These are phyloP conservation scores for Rhinophrynus dorsalis DNA, from an alignment of 2,797 vertebrate genomes.

Conservation along the genomic window DNA sequence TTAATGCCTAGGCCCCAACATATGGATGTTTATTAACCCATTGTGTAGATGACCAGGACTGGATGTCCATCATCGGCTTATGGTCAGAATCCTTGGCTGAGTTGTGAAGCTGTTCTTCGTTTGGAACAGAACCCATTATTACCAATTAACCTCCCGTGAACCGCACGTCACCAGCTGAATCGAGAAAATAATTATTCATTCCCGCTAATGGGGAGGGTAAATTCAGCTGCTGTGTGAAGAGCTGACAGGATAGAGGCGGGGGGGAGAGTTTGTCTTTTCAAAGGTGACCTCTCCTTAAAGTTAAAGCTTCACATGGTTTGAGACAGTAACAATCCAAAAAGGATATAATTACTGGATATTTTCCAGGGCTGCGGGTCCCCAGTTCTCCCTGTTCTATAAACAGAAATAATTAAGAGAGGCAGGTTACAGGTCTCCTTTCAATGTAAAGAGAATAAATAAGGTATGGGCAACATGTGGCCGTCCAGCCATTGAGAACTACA, in stretches of 20 bases:
- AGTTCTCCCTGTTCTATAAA: constrained; percentile 21
- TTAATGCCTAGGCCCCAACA: constrained; percentile 18
- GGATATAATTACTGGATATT: constrained; percentile 38
- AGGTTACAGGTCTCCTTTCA: constrained; percentile 12
- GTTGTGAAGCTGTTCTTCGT: constrained; percentile 47
- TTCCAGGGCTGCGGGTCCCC: constrained; percentile 19
- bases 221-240: constrained; percentile 44
- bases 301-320: constrained; percentile 45
- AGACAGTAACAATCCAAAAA: constrained; percentile 30
- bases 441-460: too few species aligned
- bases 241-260: constrained; percentile 33
- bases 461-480: too few species aligned
- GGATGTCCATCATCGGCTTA: constrained; percentile 8
- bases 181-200: constrained; percentile 52
- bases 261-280: constrained; percentile 43
- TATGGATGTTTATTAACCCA: constrained; percentile 12
- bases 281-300: constrained; percentile 51
- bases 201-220: constrained; percentile 50
- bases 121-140: constrained; percentile 51
- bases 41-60: constrained; percentile 9
- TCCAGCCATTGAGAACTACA: too few species aligned
- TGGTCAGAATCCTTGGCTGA: constrained; percentile 44
- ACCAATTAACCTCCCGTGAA: constrained; percentile 50
- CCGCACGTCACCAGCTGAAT: constrained; percentile 48
- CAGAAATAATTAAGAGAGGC: constrained; percentile 27